Conservation (phyloP, 37 sponge, comb jelly and placozoan species). For the Spongilla lacustris region DNA sequence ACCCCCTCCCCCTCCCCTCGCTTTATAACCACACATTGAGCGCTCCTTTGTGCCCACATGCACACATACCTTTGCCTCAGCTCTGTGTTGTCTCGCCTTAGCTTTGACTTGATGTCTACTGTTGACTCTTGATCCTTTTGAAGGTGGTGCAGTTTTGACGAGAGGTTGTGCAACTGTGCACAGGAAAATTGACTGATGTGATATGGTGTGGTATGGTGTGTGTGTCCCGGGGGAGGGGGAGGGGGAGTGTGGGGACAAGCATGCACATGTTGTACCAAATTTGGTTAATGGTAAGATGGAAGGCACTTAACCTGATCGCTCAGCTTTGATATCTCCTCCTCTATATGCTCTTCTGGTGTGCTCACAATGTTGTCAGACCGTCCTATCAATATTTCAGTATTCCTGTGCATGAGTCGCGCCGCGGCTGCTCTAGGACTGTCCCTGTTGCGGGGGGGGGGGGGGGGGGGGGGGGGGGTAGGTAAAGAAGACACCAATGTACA, state of each 20-base stretch:
- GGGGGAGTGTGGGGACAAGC: no score
- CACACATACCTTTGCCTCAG: slow-evolving; percentile 46
- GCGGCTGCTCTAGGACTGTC: neutral
- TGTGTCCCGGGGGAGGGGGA: no score
- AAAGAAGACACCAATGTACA: no score
- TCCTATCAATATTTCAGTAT: neutral
- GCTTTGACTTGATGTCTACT: slow-evolving; percentile 4
- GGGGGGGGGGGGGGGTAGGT: no score
- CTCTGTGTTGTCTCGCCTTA: slow-evolving; percentile 37
- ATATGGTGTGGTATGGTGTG: no score
- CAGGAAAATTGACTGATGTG: no score
- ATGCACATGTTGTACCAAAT: no score
- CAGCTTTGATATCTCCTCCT: slow-evolving; percentile 48
- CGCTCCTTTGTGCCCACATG: neutral
- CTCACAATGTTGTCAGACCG: neutral
- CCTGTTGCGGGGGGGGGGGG: neutral
- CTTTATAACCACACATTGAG: no score
- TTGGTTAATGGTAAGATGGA: no score
- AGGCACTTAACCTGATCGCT: slow-evolving; percentile 63
- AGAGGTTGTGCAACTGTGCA: slow-evolving; percentile 51
- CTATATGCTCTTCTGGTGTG: slow-evolving; percentile 36
- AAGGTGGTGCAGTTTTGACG: slow-evolving; percentile 38
- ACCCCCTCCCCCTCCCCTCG: no score
- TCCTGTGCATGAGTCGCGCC: neutral
- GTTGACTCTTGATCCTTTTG: slow-evolving; percentile 42